Evolutionary conservation across 2,888 invertebrate genomes (phyloP).

Genomic region (Meta bourneti): DNA sequence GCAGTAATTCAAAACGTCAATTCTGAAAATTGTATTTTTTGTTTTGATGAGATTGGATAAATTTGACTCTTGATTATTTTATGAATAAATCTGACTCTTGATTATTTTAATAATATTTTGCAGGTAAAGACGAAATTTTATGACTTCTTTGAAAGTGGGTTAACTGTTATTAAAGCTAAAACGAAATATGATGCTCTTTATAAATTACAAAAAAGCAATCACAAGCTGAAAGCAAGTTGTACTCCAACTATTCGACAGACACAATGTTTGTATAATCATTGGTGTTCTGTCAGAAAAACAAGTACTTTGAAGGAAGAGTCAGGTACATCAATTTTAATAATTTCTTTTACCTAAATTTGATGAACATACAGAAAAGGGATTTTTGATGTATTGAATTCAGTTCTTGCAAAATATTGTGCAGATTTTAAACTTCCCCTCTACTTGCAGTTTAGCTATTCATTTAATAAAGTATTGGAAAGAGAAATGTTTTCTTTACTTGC

Average conservation of each 20-base stretch:
- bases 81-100: not conserved
- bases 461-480: too few species aligned
- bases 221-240: not conserved
- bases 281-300: not conserved
- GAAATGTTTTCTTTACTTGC: too few species aligned
- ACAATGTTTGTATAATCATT: slow-evolving; percentile 17
- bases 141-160: slow-evolving; percentile 6
- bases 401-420: too few species aligned
- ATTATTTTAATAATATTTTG: not conserved
- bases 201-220: not conserved
- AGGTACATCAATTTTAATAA: not conserved
- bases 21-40: too few species aligned
- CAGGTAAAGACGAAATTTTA: slow-evolving; percentile 3
- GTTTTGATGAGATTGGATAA: too few species aligned
- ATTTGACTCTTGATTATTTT: not conserved
- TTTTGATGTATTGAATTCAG: too few species aligned
- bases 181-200: not conserved
- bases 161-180: slow-evolving; percentile 3
- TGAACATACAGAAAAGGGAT: too few species aligned
- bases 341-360: too few species aligned
- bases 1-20: too few species aligned
- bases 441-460: too few species aligned
- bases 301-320: not conserved
- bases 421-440: too few species aligned
- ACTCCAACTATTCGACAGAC: slow-evolving; percentile 11